Conservation (phyloP, 2,113 vertebrate species). For the Heptranchias perlo region DNA sequence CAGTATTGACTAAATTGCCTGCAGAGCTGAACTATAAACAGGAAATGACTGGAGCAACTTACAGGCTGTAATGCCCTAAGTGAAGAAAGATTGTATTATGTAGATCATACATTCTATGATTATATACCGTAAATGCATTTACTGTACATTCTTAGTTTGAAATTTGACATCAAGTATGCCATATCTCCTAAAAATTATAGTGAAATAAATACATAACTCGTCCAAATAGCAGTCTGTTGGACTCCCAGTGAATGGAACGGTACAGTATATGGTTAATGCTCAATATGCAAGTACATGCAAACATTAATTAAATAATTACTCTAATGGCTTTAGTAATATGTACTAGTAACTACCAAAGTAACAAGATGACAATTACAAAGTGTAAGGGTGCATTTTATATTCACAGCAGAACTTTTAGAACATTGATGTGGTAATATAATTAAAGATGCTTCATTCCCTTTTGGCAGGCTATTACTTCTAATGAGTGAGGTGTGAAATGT, state of each 20-base stretch:
- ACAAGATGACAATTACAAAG: conserved; percentile 29
- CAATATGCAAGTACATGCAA: conserved; percentile 5
- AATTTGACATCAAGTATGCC: background rate
- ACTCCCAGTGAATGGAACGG: background rate
- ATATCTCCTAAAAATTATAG: background rate
- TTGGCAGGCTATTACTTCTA: background rate
- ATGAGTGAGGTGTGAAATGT: background rate
- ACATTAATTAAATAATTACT: background rate
- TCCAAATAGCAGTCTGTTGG: background rate
- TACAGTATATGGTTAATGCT: background rate
- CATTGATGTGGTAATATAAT: background rate
- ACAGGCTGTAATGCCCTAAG: background rate
- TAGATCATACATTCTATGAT: background rate
- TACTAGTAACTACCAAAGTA: background rate
- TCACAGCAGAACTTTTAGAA: background rate
- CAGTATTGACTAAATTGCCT: background rate
- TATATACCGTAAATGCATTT: background rate
- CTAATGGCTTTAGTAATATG: background rate
- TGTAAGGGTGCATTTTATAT: conserved; percentile 1
- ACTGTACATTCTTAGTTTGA: background rate
- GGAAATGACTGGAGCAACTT: background rate
- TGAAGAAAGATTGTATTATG: background rate
- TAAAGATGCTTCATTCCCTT: background rate
- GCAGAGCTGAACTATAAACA: background rate
- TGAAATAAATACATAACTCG: background rate